Percentiles rank a stretch among this genome's conserved stretches.
Evolutionary conservation across 2,113 vertebrate species (phyloP).

Genomic region (Corapipo altera): DNA sequence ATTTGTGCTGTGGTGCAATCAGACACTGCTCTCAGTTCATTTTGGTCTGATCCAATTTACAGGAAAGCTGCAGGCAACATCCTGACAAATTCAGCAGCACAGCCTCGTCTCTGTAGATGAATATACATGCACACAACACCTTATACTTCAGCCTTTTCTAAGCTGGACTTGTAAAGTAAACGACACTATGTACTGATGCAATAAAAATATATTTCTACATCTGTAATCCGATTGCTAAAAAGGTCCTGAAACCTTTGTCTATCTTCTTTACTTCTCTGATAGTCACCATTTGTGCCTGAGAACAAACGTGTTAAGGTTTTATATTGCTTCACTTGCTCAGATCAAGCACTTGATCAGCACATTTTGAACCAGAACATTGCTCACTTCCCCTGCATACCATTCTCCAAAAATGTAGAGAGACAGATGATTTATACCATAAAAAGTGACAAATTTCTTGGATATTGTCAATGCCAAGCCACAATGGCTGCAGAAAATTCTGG

Average conservation of each 20-base stretch:
- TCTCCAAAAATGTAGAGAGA: not conserved
- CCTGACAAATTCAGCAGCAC: not conserved
- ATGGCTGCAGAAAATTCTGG: not conserved
- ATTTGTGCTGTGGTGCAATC: not conserved
- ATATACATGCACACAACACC: not conserved
- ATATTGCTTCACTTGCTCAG: not conserved
- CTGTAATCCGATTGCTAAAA: not conserved
- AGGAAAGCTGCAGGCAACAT: not conserved
- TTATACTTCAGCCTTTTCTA: not conserved
- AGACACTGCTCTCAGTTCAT: not conserved
- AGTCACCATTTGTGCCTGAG: not conserved
- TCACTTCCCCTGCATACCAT: not conserved
- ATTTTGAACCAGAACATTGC: not conserved
- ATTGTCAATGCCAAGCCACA: not conserved
- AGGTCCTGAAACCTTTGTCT: not conserved
- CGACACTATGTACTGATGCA: not conserved
- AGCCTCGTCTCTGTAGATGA: not conserved
- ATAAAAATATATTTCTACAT: not conserved
- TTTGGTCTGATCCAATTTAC: constrained; percentile 2
- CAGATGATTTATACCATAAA: not conserved
- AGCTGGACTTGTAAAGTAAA: not conserved
- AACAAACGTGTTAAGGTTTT: not conserved
- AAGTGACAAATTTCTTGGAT: not conserved
- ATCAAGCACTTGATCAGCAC: not conserved
- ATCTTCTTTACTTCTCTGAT: not conserved